phyloP scores from a whole-genome alignment of 1,140 invertebrate genomes.

The Drosophila tsacasi region DNA sequence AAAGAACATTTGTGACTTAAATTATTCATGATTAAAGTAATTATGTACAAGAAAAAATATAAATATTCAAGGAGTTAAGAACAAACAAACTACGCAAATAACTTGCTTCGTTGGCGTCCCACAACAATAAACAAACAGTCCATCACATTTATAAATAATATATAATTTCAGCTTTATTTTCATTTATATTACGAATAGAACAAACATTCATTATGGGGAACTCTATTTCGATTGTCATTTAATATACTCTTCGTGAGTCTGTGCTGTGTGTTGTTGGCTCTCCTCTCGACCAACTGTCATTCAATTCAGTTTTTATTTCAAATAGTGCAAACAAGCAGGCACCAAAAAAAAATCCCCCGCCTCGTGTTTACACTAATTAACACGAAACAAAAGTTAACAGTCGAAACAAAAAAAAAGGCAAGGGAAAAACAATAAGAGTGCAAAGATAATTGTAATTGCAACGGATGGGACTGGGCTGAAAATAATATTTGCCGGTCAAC shows the following conservation, averaged over 20 bases:
- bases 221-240: constrained; percentile 35
- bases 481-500: constrained; percentile 43
- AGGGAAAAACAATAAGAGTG: constrained; percentile 3
- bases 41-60: not conserved
- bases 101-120: not conserved
- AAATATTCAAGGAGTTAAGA: not conserved
- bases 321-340: constrained; percentile 14
- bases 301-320: constrained; percentile 26
- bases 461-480: constrained; percentile 23
- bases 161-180: constrained; percentile 25
- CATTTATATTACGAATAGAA: constrained; percentile 34
- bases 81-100: constrained; percentile 5
- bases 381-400: constrained; percentile 41
- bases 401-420: constrained; percentile 1
- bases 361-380: constrained; percentile 44
- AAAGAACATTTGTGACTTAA: not conserved
- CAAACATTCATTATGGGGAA: constrained; percentile 19
- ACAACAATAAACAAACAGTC: constrained; percentile 9
- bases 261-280: constrained; percentile 27
- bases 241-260: constrained; percentile 22
- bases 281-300: constrained; percentile 43
- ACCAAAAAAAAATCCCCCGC: not conserved
- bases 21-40: too few species aligned
- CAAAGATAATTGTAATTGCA: constrained; percentile 40
- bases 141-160: constrained; percentile 31